A percentile compares a stretch with the other conserved stretches of the same genome.
Conservation (phyloP, 2,888 invertebrate genomes). For the Conus canariensis region DNA sequence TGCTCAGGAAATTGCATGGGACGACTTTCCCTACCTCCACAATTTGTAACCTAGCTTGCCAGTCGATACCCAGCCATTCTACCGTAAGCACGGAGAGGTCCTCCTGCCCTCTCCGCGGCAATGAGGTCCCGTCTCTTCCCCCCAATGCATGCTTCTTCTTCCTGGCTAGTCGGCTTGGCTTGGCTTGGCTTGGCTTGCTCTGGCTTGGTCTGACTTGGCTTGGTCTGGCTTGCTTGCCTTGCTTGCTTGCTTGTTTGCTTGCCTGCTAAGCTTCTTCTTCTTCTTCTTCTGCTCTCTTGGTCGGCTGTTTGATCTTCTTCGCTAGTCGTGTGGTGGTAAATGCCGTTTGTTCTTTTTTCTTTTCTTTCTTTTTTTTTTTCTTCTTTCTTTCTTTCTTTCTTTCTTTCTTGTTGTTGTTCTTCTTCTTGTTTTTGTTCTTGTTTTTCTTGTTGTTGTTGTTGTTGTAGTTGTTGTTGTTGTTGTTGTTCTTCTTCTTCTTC, state of each 20-base stretch:
- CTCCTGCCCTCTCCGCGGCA: background rate
- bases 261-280: background rate
- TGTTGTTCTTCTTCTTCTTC: too few species aligned
- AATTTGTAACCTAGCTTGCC: slow-evolving; percentile 42
- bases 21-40: slow-evolving; percentile 39
- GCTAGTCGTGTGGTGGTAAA: background rate
- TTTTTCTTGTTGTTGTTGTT: too few species aligned
- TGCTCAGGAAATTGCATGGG: slow-evolving; percentile 43
- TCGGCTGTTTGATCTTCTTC: background rate
- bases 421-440: too few species aligned
- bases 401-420: too few species aligned
- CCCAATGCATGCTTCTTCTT: background rate
- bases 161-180: background rate
- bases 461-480: too few species aligned
- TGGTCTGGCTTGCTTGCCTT: too few species aligned
- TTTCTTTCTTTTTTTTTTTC: too few species aligned
- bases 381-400: too few species aligned
- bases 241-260: background rate
- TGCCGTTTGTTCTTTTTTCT: too few species aligned
- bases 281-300: background rate
- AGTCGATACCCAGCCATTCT: slow-evolving; percentile 39
- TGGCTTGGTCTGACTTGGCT: too few species aligned
- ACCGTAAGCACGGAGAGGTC: background rate
- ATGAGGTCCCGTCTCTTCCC: background rate
- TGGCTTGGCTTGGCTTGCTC: background rate